Evolutionary conservation across 2,888 invertebrate species (phyloP).

Genomic region (Tipula lateralis): DNA sequence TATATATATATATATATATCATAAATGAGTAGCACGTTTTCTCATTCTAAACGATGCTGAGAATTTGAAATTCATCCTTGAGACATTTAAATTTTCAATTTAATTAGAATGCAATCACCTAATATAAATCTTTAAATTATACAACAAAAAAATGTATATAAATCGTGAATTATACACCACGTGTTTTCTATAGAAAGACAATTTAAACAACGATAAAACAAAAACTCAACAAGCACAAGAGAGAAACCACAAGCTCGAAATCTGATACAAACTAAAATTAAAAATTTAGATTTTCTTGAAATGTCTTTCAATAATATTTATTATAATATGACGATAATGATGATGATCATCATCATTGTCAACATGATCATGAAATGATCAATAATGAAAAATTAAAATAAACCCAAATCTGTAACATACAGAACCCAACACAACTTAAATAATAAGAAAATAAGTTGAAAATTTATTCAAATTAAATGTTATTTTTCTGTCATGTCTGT

Average conservation of each 20-base stretch:
- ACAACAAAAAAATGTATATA: background rate
- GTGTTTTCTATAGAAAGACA: background rate
- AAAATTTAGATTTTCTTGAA: slow-evolving; percentile 14
- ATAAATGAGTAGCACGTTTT: background rate
- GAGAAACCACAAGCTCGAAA: background rate
- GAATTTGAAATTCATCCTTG: background rate
- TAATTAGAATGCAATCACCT: background rate
- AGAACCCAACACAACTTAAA: background rate
- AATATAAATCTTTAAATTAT: background rate
- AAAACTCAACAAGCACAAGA: background rate
- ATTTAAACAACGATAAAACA: background rate
- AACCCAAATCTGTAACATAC: background rate
- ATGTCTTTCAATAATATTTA: background rate
- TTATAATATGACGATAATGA: background rate
- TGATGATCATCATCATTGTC: background rate
- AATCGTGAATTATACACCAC: background rate
- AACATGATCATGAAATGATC: background rate
- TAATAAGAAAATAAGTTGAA: background rate
- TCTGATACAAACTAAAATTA: background rate
- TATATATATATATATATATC: background rate
- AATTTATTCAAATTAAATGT: slow-evolving; percentile 24
- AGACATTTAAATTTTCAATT: background rate
- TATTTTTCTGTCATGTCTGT: slow-evolving; percentile 21
- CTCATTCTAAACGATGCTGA: background rate
- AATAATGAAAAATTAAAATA: slow-evolving; percentile 14